Evolutionary conservation across 2,113 vertebrate species (phyloP).

Genomic region (Oryctolagus cuniculus): mOryCun1.1 NC_091432.1:142289501-142290000

Average conservation of each 20-base stretch:
- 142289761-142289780: not conserved
- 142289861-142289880: not conserved
- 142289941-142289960: not conserved
- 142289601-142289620: not conserved
- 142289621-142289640: no score
- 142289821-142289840: not conserved
- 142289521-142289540: not conserved
- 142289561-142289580: not conserved
- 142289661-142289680: not conserved
- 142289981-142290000: not conserved
- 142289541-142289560: not conserved
- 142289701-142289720: not conserved
- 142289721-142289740: not conserved
- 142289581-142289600: not conserved
- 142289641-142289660: not conserved
- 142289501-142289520: not conserved
- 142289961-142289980: not conserved
- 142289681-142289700: not conserved
- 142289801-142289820: not conserved
- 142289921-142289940: not conserved
- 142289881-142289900: not conserved
- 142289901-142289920: not conserved
- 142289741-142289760: not conserved
- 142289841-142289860: not conserved
- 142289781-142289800: not conserved